A percentile compares a stretch with the other conserved stretches of the same genome.
Conservation (phyloP, 2,113 vertebrate genomes). For the Istiophorus platypterus region DNA sequence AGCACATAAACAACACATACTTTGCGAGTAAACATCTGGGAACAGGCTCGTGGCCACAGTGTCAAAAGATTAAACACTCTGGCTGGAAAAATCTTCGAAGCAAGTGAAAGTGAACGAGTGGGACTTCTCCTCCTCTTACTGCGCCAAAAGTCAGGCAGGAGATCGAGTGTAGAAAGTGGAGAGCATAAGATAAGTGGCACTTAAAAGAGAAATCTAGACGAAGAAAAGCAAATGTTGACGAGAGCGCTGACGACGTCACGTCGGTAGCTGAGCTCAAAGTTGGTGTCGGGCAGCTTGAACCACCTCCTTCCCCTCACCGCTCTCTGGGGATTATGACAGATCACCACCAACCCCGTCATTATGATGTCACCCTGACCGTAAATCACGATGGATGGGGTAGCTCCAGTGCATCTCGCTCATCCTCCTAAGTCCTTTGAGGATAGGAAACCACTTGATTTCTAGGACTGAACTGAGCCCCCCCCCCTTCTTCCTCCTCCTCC, state of each 20-base stretch:
- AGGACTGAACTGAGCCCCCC: background rate
- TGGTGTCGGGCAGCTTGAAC: background rate
- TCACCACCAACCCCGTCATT: conserved; percentile 8
- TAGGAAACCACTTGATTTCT: background rate
- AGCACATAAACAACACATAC: background rate
- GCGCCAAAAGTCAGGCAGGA: background rate
- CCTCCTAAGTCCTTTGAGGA: background rate
- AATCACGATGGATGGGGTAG: conserved; percentile 27
- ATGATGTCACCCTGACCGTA: background rate
- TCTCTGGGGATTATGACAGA: background rate
- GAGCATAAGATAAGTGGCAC: background rate
- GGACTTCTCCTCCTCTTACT: background rate
- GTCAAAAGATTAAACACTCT: conserved; percentile 9
- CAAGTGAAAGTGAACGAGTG: background rate
- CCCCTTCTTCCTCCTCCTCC: background rate
- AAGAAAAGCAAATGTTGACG: too few species aligned
- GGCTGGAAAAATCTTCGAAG: background rate
- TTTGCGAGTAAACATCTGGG: background rate
- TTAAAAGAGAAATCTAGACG: background rate
- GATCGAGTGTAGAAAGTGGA: background rate
- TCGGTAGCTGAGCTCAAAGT: background rate
- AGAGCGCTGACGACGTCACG: background rate
- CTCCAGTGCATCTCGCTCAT: background rate
- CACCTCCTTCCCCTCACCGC: conserved; percentile 9
- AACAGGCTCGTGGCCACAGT: background rate